Base-by-base conservation (phyloP, 2,113 vertebrate genomes). In the Xiphophorus hellerii region DNA sequence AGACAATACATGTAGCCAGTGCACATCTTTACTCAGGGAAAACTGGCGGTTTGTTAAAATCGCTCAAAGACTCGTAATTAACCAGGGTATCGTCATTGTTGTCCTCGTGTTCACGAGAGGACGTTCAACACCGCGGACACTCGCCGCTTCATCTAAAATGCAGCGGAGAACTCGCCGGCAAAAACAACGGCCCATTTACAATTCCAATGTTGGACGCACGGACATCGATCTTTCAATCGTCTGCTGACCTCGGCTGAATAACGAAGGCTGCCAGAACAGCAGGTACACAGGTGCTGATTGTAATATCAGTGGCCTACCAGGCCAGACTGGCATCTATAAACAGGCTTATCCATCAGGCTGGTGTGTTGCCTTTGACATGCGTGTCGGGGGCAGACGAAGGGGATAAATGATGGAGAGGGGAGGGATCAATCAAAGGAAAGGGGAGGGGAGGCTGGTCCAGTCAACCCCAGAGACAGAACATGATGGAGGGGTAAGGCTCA, bases 291-390 rank as follows among this genome's bases (percentile, higher is more conserved):
- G 91, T 94, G 92, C 87, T 87, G 90, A 89, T 85, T 91, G 89
- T 92, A 94, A 92, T 93, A 93, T 91, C 92, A 93, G 90, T 88
- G 87, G 88, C 88, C 89, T 90, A 92, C 86, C 89, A 89, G 90
- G 89, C 91, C 91, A 84, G 84, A 89, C 89, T 93, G 92, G 90
- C 92, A 94, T 94, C 88, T 85, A 91, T 92, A 92, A 93, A 88
- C 91, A 93, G 89, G 83, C 89, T 90, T 90, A 94, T 95, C 91
- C 92, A 94, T 95, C 94, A 94, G 92, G 87, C 92, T 85, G 80
- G 63, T 71, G 87, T 86, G 86, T 90, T 92, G 87, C 82, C 86
- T 90, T 80, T 92, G 93, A 93, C 92, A 82, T 79, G 35, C 63
- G 83, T 87, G 93, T 93, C 91, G 89, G 90, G 85, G 84, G 88